A percentile compares a stretch with the other conserved stretches of the same genome.
These are phyloP conservation scores for Magallana angulata DNA, from an alignment of 1,140 invertebrate genomes.

Conservation along the genomic window DNA sequence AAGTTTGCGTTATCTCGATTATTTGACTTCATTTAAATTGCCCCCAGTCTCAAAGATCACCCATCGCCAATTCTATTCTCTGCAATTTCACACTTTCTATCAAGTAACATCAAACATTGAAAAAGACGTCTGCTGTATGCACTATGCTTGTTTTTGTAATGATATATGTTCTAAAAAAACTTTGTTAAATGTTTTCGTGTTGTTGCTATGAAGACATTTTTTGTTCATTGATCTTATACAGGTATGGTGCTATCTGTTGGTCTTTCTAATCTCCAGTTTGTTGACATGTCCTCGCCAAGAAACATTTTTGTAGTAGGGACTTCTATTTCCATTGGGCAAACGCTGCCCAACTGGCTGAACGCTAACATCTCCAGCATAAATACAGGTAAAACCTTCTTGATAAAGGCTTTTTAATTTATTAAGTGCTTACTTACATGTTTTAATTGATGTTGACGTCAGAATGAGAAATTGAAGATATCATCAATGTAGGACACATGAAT, in stretches of 20 bases:
- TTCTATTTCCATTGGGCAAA: conserved; percentile 90
- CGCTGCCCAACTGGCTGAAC: conserved; percentile 86
- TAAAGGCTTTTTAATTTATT: background rate
- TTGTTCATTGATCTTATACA: conserved; percentile 39
- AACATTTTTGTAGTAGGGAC: conserved; percentile 93
- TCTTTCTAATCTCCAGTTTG: conserved; percentile 90
- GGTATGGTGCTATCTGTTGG: conserved; percentile 76
- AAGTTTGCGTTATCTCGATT: too few relatives aligned
- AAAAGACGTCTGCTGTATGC: background rate
- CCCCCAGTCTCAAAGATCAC: too few relatives aligned
- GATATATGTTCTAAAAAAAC: background rate
- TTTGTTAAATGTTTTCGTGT: background rate
- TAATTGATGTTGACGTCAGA: too few relatives aligned
- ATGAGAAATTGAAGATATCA: too few relatives aligned
- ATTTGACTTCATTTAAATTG: too few relatives aligned
- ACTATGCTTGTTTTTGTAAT: background rate
- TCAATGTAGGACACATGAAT: too few relatives aligned
- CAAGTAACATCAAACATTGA: background rate
- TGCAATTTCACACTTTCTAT: background rate
- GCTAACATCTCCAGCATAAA: conserved; percentile 84
- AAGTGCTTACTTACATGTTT: background rate
- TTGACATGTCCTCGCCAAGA: conserved; percentile 88
- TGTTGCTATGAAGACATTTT: background rate
- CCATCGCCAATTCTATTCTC: background rate
- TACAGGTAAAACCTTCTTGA: conserved; percentile 81